These are phyloP conservation scores for Catamblyrhynchus diadema DNA, from an alignment of 2,797 vertebrate species.

Conservation along the genomic window DNA sequence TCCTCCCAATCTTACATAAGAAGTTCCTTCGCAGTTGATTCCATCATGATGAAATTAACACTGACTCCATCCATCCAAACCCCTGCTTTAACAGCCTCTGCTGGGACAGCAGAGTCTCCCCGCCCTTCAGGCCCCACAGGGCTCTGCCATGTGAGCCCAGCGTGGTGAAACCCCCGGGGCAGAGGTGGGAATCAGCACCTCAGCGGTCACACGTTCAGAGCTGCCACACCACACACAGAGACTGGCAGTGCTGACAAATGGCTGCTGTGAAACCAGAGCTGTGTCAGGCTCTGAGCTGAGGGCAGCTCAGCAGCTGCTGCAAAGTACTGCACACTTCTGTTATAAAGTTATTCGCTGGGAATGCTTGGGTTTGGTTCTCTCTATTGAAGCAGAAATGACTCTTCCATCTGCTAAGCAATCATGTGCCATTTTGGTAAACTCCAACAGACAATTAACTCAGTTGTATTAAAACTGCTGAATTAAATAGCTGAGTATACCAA, in stretches of 20 bases:
- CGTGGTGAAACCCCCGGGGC: accelerated
- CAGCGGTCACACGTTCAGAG: background rate
- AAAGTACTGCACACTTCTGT: background rate
- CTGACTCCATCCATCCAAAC: accelerated
- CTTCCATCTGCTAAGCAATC: background rate
- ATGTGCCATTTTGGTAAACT: conserved; percentile 5
- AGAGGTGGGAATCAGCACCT: background rate
- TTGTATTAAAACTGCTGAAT: conserved; percentile 19
- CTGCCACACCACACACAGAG: background rate
- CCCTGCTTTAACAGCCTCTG: background rate
- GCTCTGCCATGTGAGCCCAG: background rate
- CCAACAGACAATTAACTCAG: background rate
- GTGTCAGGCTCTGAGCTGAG: conserved; percentile 16
- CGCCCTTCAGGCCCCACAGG: background rate
- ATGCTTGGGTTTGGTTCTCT: background rate
- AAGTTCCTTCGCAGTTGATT: background rate
- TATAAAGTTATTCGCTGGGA: conserved; percentile 8
- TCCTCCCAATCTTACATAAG: conserved; percentile 7
- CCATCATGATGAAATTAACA: background rate
- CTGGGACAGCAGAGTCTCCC: background rate
- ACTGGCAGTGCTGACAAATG: background rate
- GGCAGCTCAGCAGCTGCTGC: conserved; percentile 11
- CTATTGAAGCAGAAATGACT: background rate
- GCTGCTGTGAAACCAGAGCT: conserved; percentile 24
- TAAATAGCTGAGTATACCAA: background rate